Conservation (phyloP, 1,140 invertebrate genomes). For the Zophobas morio region DNA sequence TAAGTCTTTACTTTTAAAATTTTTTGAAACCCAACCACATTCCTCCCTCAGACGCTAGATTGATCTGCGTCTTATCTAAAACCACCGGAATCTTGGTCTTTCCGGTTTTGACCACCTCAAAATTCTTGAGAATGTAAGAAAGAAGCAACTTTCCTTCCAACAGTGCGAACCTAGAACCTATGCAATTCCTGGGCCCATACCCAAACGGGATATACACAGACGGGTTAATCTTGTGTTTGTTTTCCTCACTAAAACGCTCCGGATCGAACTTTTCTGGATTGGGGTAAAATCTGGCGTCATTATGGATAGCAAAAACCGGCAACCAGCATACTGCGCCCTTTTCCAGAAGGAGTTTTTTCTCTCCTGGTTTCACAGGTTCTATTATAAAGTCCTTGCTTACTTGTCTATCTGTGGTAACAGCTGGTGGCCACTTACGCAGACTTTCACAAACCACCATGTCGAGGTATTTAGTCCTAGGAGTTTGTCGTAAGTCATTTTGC, state of each 20-base stretch:
- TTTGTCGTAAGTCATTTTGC: slow-evolving; percentile 45
- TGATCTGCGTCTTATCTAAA: slow-evolving; percentile 53
- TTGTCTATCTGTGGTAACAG: slow-evolving; percentile 67
- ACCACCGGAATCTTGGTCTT: slow-evolving; percentile 60
- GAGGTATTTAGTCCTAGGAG: slow-evolving; percentile 18
- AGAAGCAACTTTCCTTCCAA: slow-evolving; percentile 49
- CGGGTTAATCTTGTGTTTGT: slow-evolving; percentile 64
- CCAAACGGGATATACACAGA: slow-evolving; percentile 73
- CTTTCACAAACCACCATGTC: slow-evolving; percentile 67
- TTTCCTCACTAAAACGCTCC: slow-evolving; percentile 68
- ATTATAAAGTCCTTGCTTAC: slow-evolving; percentile 70
- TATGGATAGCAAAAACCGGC: slow-evolving; percentile 69
- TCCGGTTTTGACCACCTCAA: slow-evolving; percentile 61
- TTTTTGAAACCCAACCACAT: slow-evolving; percentile 64
- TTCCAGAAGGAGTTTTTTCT: slow-evolving; percentile 52
- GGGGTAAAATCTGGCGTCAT: slow-evolving; percentile 59
- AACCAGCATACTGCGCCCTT: slow-evolving; percentile 63
- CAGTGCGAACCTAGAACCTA: slow-evolving; percentile 40
- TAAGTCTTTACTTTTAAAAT: too few relatives aligned
- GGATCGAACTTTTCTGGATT: slow-evolving; percentile 73
- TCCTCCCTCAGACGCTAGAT: slow-evolving; percentile 51
- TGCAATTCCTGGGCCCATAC: slow-evolving; percentile 70
- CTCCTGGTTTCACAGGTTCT: slow-evolving; percentile 44
- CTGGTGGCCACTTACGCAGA: slow-evolving; percentile 72
- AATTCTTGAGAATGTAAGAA: slow-evolving; percentile 50